Conservation (phyloP, 2,888 invertebrate genomes). For the Polydrusus cervinus region DNA sequence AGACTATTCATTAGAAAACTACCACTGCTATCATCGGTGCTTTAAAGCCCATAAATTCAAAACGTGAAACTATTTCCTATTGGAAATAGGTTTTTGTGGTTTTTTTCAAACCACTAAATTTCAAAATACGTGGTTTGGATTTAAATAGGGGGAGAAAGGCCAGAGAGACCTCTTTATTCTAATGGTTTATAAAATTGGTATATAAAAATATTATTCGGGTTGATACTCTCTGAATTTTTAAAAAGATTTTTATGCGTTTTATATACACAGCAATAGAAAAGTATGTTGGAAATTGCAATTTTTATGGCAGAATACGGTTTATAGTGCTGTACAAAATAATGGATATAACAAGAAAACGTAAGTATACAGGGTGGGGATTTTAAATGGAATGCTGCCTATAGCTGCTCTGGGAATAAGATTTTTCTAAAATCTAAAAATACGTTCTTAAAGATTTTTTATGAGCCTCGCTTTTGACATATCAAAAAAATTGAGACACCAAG, state of each 20-base stretch:
- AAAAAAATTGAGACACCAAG: too few species aligned
- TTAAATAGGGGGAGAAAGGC: background rate
- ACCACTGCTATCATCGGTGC: background rate
- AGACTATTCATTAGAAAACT: too few species aligned
- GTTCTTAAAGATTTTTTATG: too few species aligned
- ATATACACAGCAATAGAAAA: slow-evolving; percentile 5
- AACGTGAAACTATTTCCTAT: background rate
- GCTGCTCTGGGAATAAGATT: too few species aligned
- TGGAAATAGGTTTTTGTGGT: background rate
- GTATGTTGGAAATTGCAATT: background rate
- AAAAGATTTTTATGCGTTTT: background rate
- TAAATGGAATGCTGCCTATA: too few species aligned
- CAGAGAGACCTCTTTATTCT: slow-evolving; percentile 8
- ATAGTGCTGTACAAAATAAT: too few species aligned
- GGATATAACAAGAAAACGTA: too few species aligned
- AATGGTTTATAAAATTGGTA: slow-evolving; percentile 6
- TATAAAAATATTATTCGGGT: background rate
- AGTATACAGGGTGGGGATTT: too few species aligned
- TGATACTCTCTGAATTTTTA: background rate
- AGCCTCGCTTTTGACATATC: too few species aligned
- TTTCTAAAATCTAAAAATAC: too few species aligned
- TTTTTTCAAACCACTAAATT: background rate
- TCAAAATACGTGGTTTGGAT: background rate
- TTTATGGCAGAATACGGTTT: background rate
- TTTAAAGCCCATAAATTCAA: background rate